Base-by-base conservation (phyloP, 2,113 vertebrate species). In the Dicentrarchus labrax region DNA sequence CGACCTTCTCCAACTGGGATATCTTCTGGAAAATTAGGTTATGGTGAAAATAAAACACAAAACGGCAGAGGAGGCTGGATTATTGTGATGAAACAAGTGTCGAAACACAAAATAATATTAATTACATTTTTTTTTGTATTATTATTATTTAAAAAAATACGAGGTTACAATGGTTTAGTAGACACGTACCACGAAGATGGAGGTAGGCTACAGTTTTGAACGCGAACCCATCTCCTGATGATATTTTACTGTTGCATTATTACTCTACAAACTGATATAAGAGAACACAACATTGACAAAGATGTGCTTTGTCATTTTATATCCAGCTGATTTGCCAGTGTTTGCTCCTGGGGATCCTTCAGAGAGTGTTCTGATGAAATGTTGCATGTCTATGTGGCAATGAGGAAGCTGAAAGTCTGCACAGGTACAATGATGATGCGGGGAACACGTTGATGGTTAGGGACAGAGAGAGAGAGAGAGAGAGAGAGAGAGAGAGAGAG, bases 391-490 rank as follows among this genome's bases (percentile, higher is more conserved):
- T 51, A 41, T 76, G 51, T 43, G 68, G 41, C 56, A 12, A 74
- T 86, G 74, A 64, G 47, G 1, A 43, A 70, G 48, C 65, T 41
- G 56, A 53, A 39, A 45, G 51, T 66, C 41, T 72, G 43, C 64
- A 39, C 38, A 75, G 74, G 82, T 82, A 38, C 65, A 78, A 39
- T 21, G 64, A 69, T 54, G 84, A 39, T 66, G 50, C 11, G 21
- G 8, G 53, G 61, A 72, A 67, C 56, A 54, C 15, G 48, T 51
- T 64, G 76, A 56, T 22, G 12, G 50, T 45, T 59, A 61, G 57
- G 5, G 51, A n/a, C 51, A 21, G 50, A 36, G 22, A 45, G 30
- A 50, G 22, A 57, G 61, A 64, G 16, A 60, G 22, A 48, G 24
- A 48, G 43, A 45, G 51, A 36, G 48, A 59, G 41, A 21, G 12